A percentile compares a stretch with the other conserved stretches of the same genome.
phyloP scores from a whole-genome alignment of 1,140 invertebrate genomes.

The Philaenus spumarius region DNA sequence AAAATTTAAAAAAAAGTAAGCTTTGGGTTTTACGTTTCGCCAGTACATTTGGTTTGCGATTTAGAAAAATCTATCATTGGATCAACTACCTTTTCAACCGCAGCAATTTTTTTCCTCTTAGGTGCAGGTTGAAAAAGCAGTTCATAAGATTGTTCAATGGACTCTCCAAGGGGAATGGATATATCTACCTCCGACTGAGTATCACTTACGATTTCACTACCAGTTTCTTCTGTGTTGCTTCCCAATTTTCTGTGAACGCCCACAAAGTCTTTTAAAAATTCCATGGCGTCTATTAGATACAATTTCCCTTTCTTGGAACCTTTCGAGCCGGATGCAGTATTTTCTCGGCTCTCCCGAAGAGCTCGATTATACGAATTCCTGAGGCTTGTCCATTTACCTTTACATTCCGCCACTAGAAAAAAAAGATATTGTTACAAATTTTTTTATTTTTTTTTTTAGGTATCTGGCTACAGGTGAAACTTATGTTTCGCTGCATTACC shows the following conservation, averaged over 20 bases:
- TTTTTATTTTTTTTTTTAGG: not conserved
- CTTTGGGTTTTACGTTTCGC: too few species aligned
- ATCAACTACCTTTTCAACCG: too few species aligned
- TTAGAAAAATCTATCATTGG: too few species aligned
- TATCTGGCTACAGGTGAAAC: not conserved
- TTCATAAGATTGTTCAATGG: too few species aligned
- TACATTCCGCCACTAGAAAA: not conserved
- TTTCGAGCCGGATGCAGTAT: not conserved
- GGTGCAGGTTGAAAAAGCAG: too few species aligned
- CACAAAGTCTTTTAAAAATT: not conserved
- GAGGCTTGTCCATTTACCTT: not conserved
- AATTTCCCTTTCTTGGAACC: not conserved
- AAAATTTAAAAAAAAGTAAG: too few species aligned
- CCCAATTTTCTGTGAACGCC: not conserved
- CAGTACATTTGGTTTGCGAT: too few species aligned
- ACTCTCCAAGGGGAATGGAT: too few species aligned
- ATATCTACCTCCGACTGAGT: too few species aligned
- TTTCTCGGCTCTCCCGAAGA: not conserved
- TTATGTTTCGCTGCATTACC: not conserved
- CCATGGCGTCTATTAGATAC: not conserved
- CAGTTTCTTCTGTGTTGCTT: too few species aligned
- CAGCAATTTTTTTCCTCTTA: too few species aligned
- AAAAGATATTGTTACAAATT: not conserved
- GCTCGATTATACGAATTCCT: not conserved
- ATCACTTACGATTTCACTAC: too few species aligned